Evolutionary conservation across 2,888 invertebrate species (phyloP).

Genomic region (Coelopa pilipes): DNA sequence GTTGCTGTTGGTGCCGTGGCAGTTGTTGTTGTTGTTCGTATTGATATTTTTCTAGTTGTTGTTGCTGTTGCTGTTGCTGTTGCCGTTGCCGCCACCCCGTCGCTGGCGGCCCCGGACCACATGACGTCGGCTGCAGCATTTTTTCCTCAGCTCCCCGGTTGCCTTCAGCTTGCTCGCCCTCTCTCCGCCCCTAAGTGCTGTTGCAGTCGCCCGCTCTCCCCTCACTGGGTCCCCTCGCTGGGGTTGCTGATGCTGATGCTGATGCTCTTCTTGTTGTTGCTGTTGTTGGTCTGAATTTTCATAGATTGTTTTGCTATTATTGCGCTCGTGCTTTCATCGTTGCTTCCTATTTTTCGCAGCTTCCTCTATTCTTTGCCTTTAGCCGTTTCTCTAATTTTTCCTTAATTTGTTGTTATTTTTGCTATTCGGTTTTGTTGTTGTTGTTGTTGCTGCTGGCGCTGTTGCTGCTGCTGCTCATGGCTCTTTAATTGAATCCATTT

Average conservation of each 20-base stretch:
- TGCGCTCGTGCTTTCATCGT: conserved; percentile 2
- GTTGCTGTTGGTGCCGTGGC: conserved; percentile 17
- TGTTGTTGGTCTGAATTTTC: conserved; percentile 19
- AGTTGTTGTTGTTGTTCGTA: too few species aligned
- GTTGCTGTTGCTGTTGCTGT: conserved; percentile 6
- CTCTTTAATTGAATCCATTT: conserved; percentile 30
- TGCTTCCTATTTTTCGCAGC: not conserved
- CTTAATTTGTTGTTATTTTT: too few species aligned
- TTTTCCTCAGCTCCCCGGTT: conserved; percentile 48
- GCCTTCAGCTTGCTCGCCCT: not conserved
- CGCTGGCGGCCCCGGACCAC: conserved; percentile 62
- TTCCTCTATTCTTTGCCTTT: conserved; percentile 46
- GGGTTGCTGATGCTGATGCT: conserved; percentile 15
- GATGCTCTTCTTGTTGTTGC: conserved; percentile 15
- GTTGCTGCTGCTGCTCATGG: conserved; percentile 25
- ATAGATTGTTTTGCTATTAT: conserved; percentile 14
- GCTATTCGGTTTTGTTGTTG: not conserved
- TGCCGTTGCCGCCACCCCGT: not conserved
- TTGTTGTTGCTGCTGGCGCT: conserved; percentile 15
- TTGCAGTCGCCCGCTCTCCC: too few species aligned
- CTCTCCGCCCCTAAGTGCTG: too few species aligned
- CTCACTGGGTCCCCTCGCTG: too few species aligned
- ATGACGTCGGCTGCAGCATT: conserved; percentile 66
- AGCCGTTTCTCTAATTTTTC: not conserved
- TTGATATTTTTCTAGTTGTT: not conserved